Evolutionary conservation across 1,140 invertebrate genomes (phyloP).

Genomic region (Drosophila sturtevanti): DNA sequence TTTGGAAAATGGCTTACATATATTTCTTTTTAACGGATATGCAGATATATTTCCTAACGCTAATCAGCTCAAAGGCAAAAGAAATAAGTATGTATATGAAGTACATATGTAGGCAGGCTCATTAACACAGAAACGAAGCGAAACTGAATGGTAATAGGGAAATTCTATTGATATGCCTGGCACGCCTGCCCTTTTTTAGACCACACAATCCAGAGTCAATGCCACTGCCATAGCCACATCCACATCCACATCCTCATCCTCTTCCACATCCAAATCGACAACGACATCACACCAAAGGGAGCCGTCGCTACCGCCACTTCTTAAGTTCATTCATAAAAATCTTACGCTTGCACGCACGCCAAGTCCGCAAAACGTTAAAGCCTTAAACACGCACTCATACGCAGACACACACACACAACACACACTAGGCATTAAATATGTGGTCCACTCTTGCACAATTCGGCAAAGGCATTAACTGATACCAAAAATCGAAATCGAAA

Average conservation of each 20-base stretch:
- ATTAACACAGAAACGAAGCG: conserved; percentile 51
- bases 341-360: conserved; percentile 26
- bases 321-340: conserved; percentile 72
- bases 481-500: conserved; percentile 34
- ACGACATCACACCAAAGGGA: conserved; percentile 2
- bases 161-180: conserved; percentile 57
- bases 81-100: background rate
- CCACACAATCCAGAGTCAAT: conserved; percentile 16
- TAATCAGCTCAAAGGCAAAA: conserved; percentile 3
- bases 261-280: conserved; percentile 29
- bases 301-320: conserved; percentile 15
- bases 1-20: conserved; percentile 8
- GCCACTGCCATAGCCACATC: conserved; percentile 7
- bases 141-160: background rate
- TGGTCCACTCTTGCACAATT: conserved; percentile 43
- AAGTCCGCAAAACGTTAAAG: conserved; percentile 36
- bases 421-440: conserved; percentile 34
- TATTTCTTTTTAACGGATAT: background rate
- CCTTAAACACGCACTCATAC: conserved; percentile 39
- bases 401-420: conserved; percentile 14
- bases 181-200: conserved; percentile 44
- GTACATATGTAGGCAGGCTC: conserved; percentile 29
- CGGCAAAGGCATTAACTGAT: conserved; percentile 40
- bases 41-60: background rate
- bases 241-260: conserved; percentile 20